Percentiles rank a stretch among this genome's conserved stretches.
phyloP scores from a whole-genome alignment of 2,797 vertebrate species.

The Loris lydekkerianus region DNA sequence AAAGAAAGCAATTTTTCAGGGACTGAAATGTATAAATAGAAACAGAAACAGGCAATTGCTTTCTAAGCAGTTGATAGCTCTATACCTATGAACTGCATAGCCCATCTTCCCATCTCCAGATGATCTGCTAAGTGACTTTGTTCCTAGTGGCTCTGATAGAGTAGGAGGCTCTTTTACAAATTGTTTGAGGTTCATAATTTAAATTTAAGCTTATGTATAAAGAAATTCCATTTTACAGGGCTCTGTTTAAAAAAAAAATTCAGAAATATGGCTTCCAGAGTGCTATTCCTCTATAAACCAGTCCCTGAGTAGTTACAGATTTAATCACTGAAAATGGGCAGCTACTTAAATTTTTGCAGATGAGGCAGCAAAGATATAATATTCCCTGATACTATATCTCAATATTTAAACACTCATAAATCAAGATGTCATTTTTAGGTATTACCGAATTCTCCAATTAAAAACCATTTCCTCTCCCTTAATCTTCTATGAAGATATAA shows the following conservation, averaged over 20 bases:
- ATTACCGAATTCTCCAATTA: constrained; percentile 59
- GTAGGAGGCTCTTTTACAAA: constrained; percentile 49
- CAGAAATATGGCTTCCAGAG: constrained; percentile 23
- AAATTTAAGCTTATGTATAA: constrained; percentile 58
- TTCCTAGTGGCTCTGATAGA: constrained; percentile 60
- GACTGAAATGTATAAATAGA: constrained; percentile 15
- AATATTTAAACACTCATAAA: constrained; percentile 61
- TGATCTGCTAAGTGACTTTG: constrained; percentile 10
- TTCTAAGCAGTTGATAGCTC: constrained; percentile 12
- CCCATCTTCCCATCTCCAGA: neutral
- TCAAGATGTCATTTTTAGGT: constrained; percentile 46
- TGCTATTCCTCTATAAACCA: constrained; percentile 27
- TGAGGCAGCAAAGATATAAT: constrained; percentile 29
- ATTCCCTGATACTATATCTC: constrained; percentile 33
- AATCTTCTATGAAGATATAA: constrained; percentile 37
- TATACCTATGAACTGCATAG: neutral
- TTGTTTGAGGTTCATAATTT: constrained; percentile 30
- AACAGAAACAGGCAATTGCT: neutral
- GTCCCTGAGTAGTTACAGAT: neutral
- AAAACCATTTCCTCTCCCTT: constrained; percentile 13
- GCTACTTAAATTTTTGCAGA: constrained; percentile 5
- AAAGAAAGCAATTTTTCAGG: neutral
- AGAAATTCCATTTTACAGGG: constrained; percentile 55
- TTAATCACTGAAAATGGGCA: constrained; percentile 11
- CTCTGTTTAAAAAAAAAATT: constrained; percentile 56